Percentiles rank a stretch among this genome's conserved stretches.
Conservation (phyloP, 2,888 invertebrate species). For the Sphaeridia pumilis region DNA sequence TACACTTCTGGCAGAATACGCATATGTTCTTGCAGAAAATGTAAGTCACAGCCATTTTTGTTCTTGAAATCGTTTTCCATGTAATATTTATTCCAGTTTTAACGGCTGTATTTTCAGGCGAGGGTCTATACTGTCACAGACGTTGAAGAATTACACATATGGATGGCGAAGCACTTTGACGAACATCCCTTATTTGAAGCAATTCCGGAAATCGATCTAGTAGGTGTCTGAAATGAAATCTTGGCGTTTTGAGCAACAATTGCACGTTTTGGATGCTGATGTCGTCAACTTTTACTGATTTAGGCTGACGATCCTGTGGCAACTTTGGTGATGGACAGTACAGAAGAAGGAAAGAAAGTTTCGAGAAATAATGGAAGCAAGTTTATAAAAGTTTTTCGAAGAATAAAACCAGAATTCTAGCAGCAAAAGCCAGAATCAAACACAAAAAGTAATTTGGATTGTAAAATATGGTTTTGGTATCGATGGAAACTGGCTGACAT, state of each 20-base stretch:
- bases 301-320: conserved; percentile 71
- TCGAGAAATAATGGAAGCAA: conserved; percentile 88
- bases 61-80: no score
- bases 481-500: no score
- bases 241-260: no score
- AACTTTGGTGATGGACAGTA: conserved; percentile 78
- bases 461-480: no score
- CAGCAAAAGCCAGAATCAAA: background rate
- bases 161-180: conserved; percentile 88
- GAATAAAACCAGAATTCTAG: conserved; percentile 41
- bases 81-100: no score
- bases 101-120: conserved; percentile 48
- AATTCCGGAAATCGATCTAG: conserved; percentile 53
- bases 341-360: conserved; percentile 98
- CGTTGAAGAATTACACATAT: conserved; percentile 89
- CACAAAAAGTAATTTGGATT: no score
- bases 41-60: conserved; percentile 44
- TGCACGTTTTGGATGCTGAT: background rate
- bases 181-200: conserved; percentile 81
- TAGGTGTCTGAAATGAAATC: background rate
- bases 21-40: conserved; percentile 74
- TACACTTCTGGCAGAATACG: conserved; percentile 88
- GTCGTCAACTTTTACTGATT: conserved; percentile 11
- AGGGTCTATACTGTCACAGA: conserved; percentile 94
- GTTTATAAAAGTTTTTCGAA: conserved; percentile 76